Percentiles rank a stretch among this genome's conserved stretches.
Evolutionary conservation across 2,113 vertebrate genomes (phyloP).

Genomic region (Clarias gariepinus): DNA sequence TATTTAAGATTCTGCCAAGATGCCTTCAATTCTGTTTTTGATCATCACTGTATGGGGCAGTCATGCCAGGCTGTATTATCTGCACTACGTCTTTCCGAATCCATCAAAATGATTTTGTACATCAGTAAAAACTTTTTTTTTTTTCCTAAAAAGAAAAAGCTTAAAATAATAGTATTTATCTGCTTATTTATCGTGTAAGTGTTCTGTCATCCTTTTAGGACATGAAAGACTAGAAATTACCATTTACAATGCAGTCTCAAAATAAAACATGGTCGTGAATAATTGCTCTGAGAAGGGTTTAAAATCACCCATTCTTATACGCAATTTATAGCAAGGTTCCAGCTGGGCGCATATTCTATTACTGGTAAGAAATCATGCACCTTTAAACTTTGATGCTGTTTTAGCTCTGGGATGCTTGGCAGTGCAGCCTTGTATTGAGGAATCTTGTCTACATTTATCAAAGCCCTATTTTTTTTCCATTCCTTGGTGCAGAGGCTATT

Average conservation of each 20-base stretch:
- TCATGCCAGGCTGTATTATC: constrained; percentile 48
- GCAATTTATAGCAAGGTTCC: constrained; percentile 16
- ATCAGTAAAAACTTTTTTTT: background rate
- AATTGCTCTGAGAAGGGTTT: constrained; percentile 8
- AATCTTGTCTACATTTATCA: constrained; percentile 44
- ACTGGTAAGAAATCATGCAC: constrained; percentile 31
- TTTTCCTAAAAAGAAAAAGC: background rate
- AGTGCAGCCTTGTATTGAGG: background rate
- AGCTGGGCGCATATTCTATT: constrained; percentile 3
- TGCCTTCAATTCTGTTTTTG: constrained; percentile 49
- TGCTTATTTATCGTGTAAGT: background rate
- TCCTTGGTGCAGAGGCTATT: constrained; percentile 18
- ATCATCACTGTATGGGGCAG: constrained; percentile 48
- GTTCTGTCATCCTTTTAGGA: background rate
- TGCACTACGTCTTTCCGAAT: constrained; percentile 40
- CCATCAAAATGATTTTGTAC: constrained; percentile 38
- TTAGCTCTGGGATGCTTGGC: constrained; percentile 24
- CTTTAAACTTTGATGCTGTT: constrained; percentile 27
- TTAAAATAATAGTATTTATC: constrained; percentile 12
- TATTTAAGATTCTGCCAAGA: constrained; percentile 49
- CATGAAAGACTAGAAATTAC: constrained; percentile 1
- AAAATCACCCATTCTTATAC: background rate
- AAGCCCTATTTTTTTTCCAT: constrained; percentile 35
- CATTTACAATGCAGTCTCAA: constrained; percentile 4
- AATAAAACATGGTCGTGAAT: background rate